These are phyloP conservation scores for Campoletis sonorensis DNA, from an alignment of 1,140 invertebrate species.

Conservation along the genomic window DNA sequence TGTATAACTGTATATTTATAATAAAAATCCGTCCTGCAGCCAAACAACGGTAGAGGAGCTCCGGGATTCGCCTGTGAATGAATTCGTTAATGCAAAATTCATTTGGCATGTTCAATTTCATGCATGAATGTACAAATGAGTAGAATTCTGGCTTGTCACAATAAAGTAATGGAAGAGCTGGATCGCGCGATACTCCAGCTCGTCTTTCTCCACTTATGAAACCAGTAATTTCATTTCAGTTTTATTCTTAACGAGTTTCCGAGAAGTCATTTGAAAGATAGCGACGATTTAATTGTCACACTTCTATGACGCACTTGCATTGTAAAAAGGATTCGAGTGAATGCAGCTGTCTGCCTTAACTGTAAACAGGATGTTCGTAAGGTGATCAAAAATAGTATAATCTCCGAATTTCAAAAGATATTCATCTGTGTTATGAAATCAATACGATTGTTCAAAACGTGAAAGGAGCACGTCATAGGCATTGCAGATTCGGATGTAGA, in stretches of 20 bases:
- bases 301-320: slow-evolving; percentile 35
- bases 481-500: neutral
- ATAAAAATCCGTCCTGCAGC: neutral
- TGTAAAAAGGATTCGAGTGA: slow-evolving; percentile 9
- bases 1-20: too few species aligned
- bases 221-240: slow-evolving; percentile 58
- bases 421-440: too few species aligned
- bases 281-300: slow-evolving; percentile 54
- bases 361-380: neutral
- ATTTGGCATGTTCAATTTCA: neutral
- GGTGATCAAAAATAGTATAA: too few species aligned
- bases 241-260: slow-evolving; percentile 61
- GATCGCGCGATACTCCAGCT: neutral
- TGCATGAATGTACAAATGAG: slow-evolving; percentile 18
- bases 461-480: neutral
- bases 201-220: slow-evolving; percentile 27
- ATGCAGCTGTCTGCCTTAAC: neutral
- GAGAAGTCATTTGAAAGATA: slow-evolving; percentile 60
- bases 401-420: too few species aligned
- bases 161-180: slow-evolving; percentile 31
- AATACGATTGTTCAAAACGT: neutral
- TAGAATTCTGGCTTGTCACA: slow-evolving; percentile 6
- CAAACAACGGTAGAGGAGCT: neutral
- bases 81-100: slow-evolving; percentile 43
- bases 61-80: slow-evolving; percentile 46